Base-by-base conservation (phyloP, 2,797 vertebrate genomes). In the Bothrops alternatus region DNA sequence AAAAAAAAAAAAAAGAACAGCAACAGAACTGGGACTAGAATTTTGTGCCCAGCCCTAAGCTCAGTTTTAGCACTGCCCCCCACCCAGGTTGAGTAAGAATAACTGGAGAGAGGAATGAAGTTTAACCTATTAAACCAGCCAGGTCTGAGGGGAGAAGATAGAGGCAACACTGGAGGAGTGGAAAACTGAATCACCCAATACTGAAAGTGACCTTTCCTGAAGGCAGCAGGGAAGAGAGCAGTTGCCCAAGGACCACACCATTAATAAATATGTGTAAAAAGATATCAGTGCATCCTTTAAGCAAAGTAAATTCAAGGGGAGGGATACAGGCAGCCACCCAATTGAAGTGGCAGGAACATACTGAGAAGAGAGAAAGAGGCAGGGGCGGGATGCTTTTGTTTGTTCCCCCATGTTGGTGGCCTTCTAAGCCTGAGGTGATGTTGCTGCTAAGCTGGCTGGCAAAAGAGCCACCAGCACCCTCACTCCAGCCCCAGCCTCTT, bases 211-310 rank as follows among this genome's bases (percentile, higher is more conserved):
- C 50, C 58, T 60, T 89, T 60, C 92, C 92, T 42, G 37, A 73
- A 87, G 90, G 86, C 93, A 23, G 3, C 4, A 85, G 88, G 91
- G n/a, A 95, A 95, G 93, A 90, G 55, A 92, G 95, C 90, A 1
- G n/a, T 96, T 97, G 97, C 95, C 96, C 93, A 37, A 97, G 96
- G 97, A 97, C 95, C 95, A 97, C 95, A 96, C 97, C 96, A 96
- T 95, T 97, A 97, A 98, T 97, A 98, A 98, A 97, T 98, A 97
- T 96, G 95, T 98, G 97, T 97, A 97, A 97, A 97, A 98, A 97
- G 97, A 98, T 95, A 97, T 95, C 94, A 93, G 97, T 95, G 97
- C 96, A 98, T 96, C 96, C 97, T 98, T 98, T 98, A 98, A 98
- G 97, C 97, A 96, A 97, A 97, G 97, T 97, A 97, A 97, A 97